phyloP scores from a whole-genome alignment of 1,140 invertebrate species.

The Bombus sylvicola region DNA sequence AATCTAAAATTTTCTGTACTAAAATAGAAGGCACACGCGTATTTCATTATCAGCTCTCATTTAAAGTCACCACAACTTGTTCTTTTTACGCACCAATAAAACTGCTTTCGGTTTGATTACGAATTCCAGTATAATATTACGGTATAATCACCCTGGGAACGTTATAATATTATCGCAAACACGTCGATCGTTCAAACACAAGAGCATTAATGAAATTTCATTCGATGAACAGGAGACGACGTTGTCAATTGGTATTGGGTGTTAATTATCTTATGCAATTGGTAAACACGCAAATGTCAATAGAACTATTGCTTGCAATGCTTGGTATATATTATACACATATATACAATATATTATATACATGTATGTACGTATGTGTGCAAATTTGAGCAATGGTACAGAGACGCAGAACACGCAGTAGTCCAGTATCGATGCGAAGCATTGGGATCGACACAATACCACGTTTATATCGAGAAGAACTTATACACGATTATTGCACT shows the following conservation, averaged over 20 bases:
- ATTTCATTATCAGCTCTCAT: not conserved
- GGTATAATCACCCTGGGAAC: not conserved
- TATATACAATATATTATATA: not conserved
- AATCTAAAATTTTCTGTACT: too few relatives aligned
- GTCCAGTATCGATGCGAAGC: not conserved
- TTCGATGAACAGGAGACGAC: constrained; percentile 12
- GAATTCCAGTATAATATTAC: constrained; percentile 5
- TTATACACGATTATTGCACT: not conserved
- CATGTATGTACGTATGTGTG: too few relatives aligned
- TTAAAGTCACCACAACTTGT: not conserved
- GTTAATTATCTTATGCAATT: constrained; percentile 49
- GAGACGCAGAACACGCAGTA: not conserved
- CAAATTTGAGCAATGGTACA: not conserved
- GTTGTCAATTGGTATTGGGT: constrained; percentile 37
- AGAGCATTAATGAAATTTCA: constrained; percentile 38
- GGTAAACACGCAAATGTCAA: constrained; percentile 32
- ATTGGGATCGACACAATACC: not conserved
- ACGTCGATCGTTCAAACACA: not conserved
- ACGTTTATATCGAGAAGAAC: constrained; percentile 2
- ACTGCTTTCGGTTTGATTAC: too few relatives aligned
- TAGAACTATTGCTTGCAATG: constrained; percentile 4
- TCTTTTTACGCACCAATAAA: not conserved
- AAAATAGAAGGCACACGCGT: too few relatives aligned
- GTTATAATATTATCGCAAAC: constrained; percentile 24
- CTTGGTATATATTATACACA: not conserved